Conservation (phyloP, 1,140 invertebrate species). For the Aleiodes sp. region DNA sequence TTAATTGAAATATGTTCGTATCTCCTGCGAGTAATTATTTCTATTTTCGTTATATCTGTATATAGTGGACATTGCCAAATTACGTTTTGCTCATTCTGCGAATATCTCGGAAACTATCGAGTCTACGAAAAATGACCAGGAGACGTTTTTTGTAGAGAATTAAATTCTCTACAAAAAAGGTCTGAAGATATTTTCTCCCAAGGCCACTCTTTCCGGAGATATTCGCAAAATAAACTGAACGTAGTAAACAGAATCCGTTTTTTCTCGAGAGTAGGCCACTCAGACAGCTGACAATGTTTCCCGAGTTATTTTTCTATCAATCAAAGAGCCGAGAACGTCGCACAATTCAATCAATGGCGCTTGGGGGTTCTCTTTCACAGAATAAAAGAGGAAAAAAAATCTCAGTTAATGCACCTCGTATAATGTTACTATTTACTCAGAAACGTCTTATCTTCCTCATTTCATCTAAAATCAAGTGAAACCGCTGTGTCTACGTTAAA, state of each 20-base stretch:
- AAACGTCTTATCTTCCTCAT: slow-evolving; percentile 28
- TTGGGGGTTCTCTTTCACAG: not conserved
- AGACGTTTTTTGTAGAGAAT: too few species aligned
- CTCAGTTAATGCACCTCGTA: slow-evolving; percentile 33
- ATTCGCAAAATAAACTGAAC: too few species aligned
- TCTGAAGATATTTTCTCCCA: too few species aligned
- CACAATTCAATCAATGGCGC: slow-evolving; percentile 27
- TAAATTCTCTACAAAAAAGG: too few species aligned
- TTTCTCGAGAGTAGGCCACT: slow-evolving; percentile 23
- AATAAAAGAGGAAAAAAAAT: slow-evolving; percentile 1
- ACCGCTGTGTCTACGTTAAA: not conserved
- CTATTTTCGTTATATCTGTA: too few species aligned
- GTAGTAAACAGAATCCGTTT: not conserved
- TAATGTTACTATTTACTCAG: slow-evolving; percentile 36
- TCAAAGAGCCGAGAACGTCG: slow-evolving; percentile 5
- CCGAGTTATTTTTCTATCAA: slow-evolving; percentile 34
- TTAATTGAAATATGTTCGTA: too few species aligned
- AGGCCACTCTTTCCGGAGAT: too few species aligned
- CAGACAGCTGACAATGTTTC: slow-evolving; percentile 31
- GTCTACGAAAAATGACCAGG: too few species aligned
- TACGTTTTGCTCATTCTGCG: too few species aligned
- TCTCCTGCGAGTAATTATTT: too few species aligned
- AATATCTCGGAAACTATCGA: too few species aligned
- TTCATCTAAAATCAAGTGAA: slow-evolving; percentile 16
- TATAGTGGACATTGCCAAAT: too few species aligned